Percentiles rank a stretch among this genome's conserved stretches.
phyloP scores from a whole-genome alignment of 64 coral and sea anemone species.

The Platygyra sinensis region DNA sequence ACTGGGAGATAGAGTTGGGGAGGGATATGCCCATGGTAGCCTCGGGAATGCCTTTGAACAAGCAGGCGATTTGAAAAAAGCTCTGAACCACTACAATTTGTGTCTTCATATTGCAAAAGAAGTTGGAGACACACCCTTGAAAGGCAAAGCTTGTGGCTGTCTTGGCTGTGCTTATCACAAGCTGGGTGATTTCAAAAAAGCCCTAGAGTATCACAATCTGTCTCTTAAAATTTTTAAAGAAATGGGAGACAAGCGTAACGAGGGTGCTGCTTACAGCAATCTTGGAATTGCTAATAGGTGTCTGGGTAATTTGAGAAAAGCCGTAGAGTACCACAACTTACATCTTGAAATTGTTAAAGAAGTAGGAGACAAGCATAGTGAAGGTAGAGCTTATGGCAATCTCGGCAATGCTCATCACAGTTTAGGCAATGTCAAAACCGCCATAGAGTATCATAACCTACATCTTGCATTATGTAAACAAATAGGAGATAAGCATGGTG shows the following conservation, averaged over 20 bases:
- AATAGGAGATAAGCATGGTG: not conserved
- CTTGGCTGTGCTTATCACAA: not conserved
- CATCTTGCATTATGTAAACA: not conserved
- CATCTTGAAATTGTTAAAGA: too few species aligned
- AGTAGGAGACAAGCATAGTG: too few species aligned
- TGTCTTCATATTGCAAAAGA: not conserved
- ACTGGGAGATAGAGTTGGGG: not conserved
- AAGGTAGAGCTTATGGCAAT: too few species aligned
- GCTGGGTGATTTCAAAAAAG: too few species aligned
- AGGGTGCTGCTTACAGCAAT: not conserved
- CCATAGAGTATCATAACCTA: not conserved
- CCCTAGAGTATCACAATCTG: not conserved
- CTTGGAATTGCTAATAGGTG: not conserved
- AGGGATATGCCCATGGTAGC: not conserved
- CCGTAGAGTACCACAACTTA: not conserved
- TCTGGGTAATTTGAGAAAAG: not conserved
- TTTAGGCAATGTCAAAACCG: not conserved
- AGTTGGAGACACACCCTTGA: not conserved
- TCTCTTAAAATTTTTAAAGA: not conserved
- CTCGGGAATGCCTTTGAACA: not conserved
- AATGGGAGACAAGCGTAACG: not conserved
- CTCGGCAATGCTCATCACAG: not conserved
- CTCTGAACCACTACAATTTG: not conserved
- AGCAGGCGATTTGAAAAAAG: slow-evolving; percentile 11
- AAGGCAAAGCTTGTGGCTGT: not conserved